Conservation (phyloP, 2,797 vertebrate species). For the Lophotriccus pileatus region DNA sequence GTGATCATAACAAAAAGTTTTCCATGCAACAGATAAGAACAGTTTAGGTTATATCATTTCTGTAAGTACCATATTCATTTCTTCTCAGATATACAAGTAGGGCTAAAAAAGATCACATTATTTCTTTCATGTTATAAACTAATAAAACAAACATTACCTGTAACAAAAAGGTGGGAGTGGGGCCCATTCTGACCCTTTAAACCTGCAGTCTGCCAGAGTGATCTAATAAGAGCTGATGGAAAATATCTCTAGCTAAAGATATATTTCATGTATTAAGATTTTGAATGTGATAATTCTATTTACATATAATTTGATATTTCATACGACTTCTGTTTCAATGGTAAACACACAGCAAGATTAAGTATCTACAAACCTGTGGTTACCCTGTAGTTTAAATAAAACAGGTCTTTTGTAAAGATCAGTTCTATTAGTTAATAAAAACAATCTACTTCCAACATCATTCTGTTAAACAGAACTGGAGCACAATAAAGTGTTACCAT, state of each 20-base stretch:
- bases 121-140: background rate
- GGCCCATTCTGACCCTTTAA: background rate
- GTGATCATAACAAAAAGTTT: background rate
- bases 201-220: background rate
- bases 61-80: background rate
- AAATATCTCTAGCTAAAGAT: background rate
- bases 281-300: background rate
- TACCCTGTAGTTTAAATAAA: background rate
- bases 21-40: background rate
- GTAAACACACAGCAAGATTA: background rate
- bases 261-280: background rate
- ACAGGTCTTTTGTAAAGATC: background rate
- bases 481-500: background rate
- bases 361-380: background rate
- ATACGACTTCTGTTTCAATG: background rate
- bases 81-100: background rate
- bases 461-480: background rate
- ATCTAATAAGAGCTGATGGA: background rate
- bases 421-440: background rate
- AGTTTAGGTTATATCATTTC: background rate
- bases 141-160: background rate
- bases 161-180: background rate
- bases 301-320: background rate
- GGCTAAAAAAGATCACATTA: background rate
- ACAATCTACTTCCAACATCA: background rate